These are phyloP conservation scores for Agrochola macilenta DNA, from an alignment of 2,888 invertebrate species.

Conservation along the genomic window DNA sequence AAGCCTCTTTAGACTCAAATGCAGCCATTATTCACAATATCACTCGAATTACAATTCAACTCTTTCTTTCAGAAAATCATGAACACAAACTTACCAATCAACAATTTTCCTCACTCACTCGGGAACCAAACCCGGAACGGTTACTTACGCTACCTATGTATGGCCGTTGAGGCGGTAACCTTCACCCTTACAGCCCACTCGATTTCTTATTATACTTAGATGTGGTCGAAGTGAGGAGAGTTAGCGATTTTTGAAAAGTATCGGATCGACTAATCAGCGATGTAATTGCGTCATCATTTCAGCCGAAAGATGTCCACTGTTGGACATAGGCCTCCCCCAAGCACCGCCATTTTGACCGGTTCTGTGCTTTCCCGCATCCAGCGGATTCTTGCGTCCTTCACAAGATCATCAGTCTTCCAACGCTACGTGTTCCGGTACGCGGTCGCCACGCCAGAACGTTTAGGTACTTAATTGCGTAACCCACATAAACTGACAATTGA, in stretches of 20 bases:
- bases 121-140: conserved; percentile 43
- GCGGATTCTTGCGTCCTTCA: no score
- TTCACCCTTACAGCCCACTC: conserved; percentile 62
- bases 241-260: conserved; percentile 9
- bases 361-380: no score
- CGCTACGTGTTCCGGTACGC: no score
- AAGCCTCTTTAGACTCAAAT: background rate
- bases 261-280: background rate
- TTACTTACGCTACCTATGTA: conserved; percentile 24
- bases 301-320: no score
- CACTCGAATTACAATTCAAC: background rate
- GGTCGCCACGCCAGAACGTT: no score
- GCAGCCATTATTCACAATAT: no score
- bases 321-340: no score
- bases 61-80: background rate
- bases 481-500: no score
- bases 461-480: no score
- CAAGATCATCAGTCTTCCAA: no score
- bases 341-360: no score
- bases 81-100: conserved; percentile 15
- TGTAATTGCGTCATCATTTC: no score
- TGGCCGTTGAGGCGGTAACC: conserved; percentile 54
- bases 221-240: background rate
- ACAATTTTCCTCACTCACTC: conserved; percentile 28
- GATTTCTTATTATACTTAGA: conserved; percentile 59